A percentile compares a stretch with the other conserved stretches of the same genome.
These are phyloP conservation scores for Monopis laevigella DNA, from an alignment of 2,888 invertebrate species.

Conservation along the genomic window DNA sequence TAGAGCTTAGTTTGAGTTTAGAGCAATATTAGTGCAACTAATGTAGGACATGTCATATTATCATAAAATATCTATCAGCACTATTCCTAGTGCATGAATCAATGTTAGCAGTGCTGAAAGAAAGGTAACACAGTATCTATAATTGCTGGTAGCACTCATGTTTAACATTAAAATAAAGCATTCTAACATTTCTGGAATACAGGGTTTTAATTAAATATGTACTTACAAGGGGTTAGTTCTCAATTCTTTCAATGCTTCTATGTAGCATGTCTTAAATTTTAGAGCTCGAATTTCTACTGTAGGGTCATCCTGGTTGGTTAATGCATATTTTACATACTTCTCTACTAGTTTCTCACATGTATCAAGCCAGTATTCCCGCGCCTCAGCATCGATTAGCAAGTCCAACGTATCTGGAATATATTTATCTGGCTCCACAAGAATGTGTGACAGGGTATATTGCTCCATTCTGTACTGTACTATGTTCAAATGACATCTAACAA, in stretches of 20 bases:
- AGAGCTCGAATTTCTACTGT: constrained; percentile 83
- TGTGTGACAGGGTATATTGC: constrained; percentile 53
- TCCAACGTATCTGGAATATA: constrained; percentile 95
- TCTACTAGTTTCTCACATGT: constrained; percentile 89
- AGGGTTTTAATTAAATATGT: constrained; percentile 14
- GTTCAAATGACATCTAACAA: not conserved
- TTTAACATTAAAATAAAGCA: not conserved
- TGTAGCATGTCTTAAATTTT: constrained; percentile 84
- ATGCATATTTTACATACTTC: constrained; percentile 86
- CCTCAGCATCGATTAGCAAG: constrained; percentile 84
- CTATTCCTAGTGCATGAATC: not conserved
- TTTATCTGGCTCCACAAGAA: constrained; percentile 78
- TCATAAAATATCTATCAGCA: no score
- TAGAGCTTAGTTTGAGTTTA: no score
- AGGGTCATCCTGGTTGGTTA: constrained; percentile 76
- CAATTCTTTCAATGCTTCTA: constrained; percentile 79
- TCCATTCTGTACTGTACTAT: constrained; percentile 38
- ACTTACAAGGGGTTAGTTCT: constrained; percentile 83
- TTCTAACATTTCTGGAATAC: no score
- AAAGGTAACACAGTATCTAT: constrained; percentile 5
- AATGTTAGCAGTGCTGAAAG: constrained; percentile 13
- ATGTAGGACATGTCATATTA: no score
- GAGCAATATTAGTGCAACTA: no score
- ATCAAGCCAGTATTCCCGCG: constrained; percentile 90
- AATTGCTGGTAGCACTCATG: constrained; percentile 4